Evolutionary conservation across 2,888 invertebrate genomes (phyloP).

Genomic region (Ferdinandea cuprea): DNA sequence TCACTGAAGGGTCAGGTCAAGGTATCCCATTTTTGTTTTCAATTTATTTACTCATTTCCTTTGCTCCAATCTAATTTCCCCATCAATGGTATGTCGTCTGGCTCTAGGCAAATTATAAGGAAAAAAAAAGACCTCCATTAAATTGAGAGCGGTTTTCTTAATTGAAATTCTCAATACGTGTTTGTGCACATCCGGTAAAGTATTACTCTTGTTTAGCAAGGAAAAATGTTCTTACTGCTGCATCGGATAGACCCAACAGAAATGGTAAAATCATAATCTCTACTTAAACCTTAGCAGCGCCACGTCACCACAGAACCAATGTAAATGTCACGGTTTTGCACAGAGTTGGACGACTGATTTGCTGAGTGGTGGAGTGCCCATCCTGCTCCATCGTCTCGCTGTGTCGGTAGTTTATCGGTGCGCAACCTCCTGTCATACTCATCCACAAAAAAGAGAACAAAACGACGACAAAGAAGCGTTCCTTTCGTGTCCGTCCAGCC

Average conservation of each 20-base stretch:
- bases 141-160: conserved; percentile 59
- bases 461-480: conserved; percentile 17
- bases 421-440: conserved; percentile 49
- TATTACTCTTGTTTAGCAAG: conserved; percentile 67
- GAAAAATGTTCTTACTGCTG: conserved; percentile 15
- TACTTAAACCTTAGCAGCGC: conserved; percentile 41
- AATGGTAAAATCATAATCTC: conserved; percentile 48
- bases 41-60: conserved; percentile 69
- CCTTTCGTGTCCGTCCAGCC: not conserved
- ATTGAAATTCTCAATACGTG: conserved; percentile 66
- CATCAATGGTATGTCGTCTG: conserved; percentile 21
- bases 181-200: conserved; percentile 67
- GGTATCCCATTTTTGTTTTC: not conserved
- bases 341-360: conserved; percentile 63
- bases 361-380: conserved; percentile 43
- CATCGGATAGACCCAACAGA: conserved; percentile 44
- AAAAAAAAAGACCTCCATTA: conserved; percentile 29
- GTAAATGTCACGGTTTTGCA: conserved; percentile 71
- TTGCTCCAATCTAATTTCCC: conserved; percentile 50
- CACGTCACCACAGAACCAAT: conserved; percentile 44
- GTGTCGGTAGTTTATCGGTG: conserved; percentile 61
- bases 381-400: conserved; percentile 2
- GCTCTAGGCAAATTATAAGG: conserved; percentile 9
- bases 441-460: too few relatives aligned
- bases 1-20: not conserved